Percentiles rank a stretch among this genome's conserved stretches.
Evolutionary conservation across 2,797 vertebrate genomes (phyloP).

Genomic region (Parambassis ranga): DNA sequence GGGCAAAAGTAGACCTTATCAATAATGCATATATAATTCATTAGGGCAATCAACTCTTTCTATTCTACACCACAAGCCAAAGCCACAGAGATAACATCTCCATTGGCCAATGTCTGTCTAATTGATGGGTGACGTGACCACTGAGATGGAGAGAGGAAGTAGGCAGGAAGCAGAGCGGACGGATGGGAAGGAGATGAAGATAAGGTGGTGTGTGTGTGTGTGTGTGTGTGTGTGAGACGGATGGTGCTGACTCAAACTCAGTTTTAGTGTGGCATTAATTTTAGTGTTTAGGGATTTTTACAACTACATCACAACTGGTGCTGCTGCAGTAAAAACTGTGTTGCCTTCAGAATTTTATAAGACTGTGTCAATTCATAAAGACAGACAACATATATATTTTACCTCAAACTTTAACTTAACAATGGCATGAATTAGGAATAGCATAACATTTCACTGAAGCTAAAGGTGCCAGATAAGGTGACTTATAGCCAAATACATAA

Average conservation of each 20-base stretch:
- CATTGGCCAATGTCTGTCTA: conserved; percentile 41
- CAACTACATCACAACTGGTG: conserved; percentile 16
- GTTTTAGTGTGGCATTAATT: conserved; percentile 50
- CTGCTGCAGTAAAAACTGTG: conserved; percentile 18
- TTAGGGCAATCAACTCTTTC: conserved; percentile 43
- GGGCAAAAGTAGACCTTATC: conserved; percentile 46
- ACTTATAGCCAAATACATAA: too few species aligned
- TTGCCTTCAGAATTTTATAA: conserved; percentile 6
- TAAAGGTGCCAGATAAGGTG: too few species aligned
- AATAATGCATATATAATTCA: conserved; percentile 64
- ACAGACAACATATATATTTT: neutral
- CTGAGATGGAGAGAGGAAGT: conserved; percentile 35
- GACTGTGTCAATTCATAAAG: neutral
- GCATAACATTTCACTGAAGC: too few species aligned
- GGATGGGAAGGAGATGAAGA: conserved; percentile 33
- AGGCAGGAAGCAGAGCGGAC: conserved; percentile 26
- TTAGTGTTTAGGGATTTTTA: conserved; percentile 42
- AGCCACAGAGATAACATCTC: conserved; percentile 52
- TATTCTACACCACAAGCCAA: conserved; percentile 29
- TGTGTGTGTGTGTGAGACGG: too few species aligned
- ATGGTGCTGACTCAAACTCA: conserved; percentile 54
- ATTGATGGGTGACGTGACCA: conserved; percentile 60
- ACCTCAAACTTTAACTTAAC: neutral
- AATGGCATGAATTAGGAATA: neutral
- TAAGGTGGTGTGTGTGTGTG: conserved; percentile 30